A percentile compares a stretch with the other conserved stretches of the same genome.
These are phyloP conservation scores for Cervus canadensis DNA, from an alignment of 2,113 vertebrate genomes.

Conservation along the genomic window DNA sequence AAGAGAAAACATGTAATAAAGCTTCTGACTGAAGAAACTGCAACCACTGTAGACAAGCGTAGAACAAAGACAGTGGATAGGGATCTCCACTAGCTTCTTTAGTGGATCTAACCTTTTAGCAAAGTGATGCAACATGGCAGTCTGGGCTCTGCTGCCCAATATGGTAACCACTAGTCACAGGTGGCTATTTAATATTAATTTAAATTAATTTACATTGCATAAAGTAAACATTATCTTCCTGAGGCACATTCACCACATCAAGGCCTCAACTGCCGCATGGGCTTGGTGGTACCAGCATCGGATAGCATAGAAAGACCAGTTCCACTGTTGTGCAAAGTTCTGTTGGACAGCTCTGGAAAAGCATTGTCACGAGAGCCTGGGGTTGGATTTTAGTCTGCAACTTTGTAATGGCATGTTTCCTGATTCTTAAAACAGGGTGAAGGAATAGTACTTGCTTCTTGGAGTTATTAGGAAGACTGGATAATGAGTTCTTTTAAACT, in stretches of 20 bases:
- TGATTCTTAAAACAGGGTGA: not conserved
- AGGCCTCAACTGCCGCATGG: not conserved
- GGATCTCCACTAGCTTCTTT: not conserved
- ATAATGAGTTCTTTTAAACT: not conserved
- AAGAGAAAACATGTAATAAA: not conserved
- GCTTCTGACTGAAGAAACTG: not conserved
- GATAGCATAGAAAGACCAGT: not conserved
- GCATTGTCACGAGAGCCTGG: not conserved
- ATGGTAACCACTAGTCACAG: not conserved
- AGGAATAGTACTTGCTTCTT: not conserved
- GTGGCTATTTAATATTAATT: not conserved
- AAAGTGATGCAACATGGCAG: not conserved
- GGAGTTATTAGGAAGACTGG: not conserved
- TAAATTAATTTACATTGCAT: not conserved
- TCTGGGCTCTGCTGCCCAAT: not conserved
- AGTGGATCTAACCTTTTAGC: not conserved
- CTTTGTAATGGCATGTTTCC: not conserved
- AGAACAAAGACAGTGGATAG: not conserved
- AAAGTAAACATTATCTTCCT: not conserved
- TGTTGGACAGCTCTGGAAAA: rapidly evolving
- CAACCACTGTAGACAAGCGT: not conserved
- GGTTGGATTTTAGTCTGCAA: not conserved
- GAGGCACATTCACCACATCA: not conserved
- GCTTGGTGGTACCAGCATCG: not conserved
- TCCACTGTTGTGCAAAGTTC: not conserved